Evolutionary conservation across 2,113 vertebrate species (phyloP), one percentile per base, ranked within the genome.

Genomic region (Chloropsis hardwickii): DNA sequence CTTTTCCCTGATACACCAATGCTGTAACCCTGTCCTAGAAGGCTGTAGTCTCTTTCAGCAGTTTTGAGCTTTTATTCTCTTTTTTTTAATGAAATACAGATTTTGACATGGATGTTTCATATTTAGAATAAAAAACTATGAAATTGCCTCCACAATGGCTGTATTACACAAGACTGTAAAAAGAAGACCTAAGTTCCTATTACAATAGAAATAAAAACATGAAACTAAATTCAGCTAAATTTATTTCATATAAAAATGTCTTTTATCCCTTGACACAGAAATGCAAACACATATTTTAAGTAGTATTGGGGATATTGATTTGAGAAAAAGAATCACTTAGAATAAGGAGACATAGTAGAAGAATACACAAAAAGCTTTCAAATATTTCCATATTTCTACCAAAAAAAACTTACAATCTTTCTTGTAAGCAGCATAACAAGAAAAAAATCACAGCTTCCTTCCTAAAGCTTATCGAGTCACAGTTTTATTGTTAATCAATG

Each of bases 401-500:
- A 71, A 24, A 90, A 87, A 53, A 90, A 78, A 81, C 16, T 71
- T 76, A 28, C 7, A 64, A 45, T 61, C 24, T 62, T 86, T 74
- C 82, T 37, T 73, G 13, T 28, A 77, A 92, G 60, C 11, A 77
- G 19, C 24, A 91, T 18, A 73, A 69, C 20, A 18, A 66, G 40
- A 33, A 65, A 78, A 51, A 85, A 62, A 50, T 40, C 54, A 77
- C 12, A 80, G 42, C 17, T 92, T 92, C 78, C 60, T 71, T 86
- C 51, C 71, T 54, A 79, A 76, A 81, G 56, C 58, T 83, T 90
- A 69, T 18, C 0, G 0, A 79, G 50, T 61, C 18, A 3, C 12
- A 58, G 66, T 73, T 95, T 85, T 87, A 89, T 61, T 86, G 65
- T 87, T 97, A 95, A 95, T 93, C 70, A 89, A 86, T 90, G 44